Conservation (phyloP, 2,888 invertebrate genomes). For the Epinotia brunnichana region DNA sequence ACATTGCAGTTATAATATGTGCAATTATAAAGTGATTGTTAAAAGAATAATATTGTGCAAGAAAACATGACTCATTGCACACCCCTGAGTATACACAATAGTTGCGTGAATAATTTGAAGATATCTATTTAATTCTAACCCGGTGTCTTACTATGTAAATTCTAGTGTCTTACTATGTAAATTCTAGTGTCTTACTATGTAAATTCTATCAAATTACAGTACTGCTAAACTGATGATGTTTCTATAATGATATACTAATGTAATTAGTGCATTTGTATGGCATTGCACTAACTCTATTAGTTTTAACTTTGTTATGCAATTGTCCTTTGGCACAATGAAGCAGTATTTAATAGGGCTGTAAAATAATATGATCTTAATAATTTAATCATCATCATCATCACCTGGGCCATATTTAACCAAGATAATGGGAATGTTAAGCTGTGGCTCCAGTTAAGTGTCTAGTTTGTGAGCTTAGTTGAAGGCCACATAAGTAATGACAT, state of each 20-base stretch:
- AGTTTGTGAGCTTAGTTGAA: no score
- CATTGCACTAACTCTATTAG: conserved; percentile 10
- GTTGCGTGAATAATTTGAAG: not conserved
- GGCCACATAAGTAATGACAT: no score
- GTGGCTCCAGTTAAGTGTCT: no score
- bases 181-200: not conserved
- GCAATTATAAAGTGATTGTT: conserved; percentile 4
- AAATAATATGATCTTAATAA: not conserved
- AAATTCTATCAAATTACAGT: not conserved
- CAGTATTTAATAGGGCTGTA: not conserved
- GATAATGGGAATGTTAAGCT: no score
- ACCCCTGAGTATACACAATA: no score
- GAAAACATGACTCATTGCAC: conserved; percentile 1
- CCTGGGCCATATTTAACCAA: no score
- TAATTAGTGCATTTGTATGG: conserved; percentile 18
- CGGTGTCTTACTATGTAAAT: no score
- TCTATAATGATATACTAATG: not conserved
- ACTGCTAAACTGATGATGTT: not conserved
- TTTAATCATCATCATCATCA: no score
- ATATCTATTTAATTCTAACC: not conserved
- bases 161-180: no score
- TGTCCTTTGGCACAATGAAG: not conserved
- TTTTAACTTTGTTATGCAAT: not conserved
- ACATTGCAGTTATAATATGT: not conserved
- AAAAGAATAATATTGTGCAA: conserved; percentile 25